Evolutionary conservation across 2,888 invertebrate genomes (phyloP).

Genomic region (Eustalomyia histrio): DNA sequence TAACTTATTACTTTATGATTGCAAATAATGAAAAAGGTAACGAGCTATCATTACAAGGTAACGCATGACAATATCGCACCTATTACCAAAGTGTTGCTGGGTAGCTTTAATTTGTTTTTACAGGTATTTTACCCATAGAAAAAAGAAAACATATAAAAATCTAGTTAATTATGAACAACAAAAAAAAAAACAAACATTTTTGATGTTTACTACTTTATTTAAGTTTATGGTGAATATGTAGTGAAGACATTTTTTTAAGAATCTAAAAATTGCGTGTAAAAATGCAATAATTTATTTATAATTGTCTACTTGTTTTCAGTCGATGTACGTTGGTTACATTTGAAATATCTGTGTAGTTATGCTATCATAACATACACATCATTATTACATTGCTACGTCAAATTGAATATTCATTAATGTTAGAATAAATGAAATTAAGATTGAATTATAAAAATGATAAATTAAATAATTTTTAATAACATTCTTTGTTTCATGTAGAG

Average conservation of each 20-base stretch:
- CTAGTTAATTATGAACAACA: conserved; percentile 57
- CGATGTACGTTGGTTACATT: conserved; percentile 12
- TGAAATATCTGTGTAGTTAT: conserved; percentile 24
- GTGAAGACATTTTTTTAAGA: conserved; percentile 32
- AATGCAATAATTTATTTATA: conserved; percentile 59
- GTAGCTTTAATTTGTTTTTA: no score
- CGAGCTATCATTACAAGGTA: no score
- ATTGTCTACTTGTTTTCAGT: conserved; percentile 35
- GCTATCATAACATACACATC: conserved; percentile 37
- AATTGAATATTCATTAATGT: conserved; percentile 53
- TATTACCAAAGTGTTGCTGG: no score
- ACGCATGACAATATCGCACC: no score
- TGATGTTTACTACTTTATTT: conserved; percentile 51
- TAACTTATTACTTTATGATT: no score
- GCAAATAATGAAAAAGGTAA: no score
- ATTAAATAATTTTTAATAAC: no score
- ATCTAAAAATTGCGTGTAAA: conserved; percentile 61
- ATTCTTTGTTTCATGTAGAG: no score
- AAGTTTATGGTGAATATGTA: conserved; percentile 21
- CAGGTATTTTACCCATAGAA: not conserved
- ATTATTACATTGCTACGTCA: conserved; percentile 13
- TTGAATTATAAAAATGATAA: conserved; percentile 30
- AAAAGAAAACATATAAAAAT: conserved; percentile 12
- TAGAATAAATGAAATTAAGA: conserved; percentile 52
- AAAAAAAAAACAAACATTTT: conserved; percentile 24